Evolutionary conservation across 2,113 vertebrate genomes (phyloP).

Genomic region (Beaufortia kweichowensis): DNA sequence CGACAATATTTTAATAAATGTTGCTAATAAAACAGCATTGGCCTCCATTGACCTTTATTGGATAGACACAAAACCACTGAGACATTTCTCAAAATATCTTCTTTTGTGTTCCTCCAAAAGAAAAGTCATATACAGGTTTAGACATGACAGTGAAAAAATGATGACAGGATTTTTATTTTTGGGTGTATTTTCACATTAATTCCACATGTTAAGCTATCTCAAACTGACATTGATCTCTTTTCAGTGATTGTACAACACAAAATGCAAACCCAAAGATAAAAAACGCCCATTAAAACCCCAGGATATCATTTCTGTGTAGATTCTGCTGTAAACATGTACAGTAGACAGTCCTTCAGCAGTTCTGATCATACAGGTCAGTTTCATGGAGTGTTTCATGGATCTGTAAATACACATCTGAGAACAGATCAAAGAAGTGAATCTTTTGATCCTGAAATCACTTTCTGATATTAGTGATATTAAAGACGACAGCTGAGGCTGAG

Average conservation of each 20-base stretch:
- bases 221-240: background rate
- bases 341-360: background rate
- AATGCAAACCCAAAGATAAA: background rate
- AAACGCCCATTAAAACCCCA: background rate
- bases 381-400: background rate
- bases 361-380: conserved; percentile 9
- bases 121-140: too few relatives aligned
- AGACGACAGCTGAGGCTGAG: conserved; percentile 1
- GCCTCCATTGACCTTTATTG: too few relatives aligned
- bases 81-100: too few relatives aligned
- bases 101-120: too few relatives aligned
- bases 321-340: background rate
- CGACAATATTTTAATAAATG: too few relatives aligned
- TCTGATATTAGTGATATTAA: conserved; percentile 5
- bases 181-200: too few relatives aligned
- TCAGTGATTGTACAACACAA: background rate
- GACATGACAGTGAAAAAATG: too few relatives aligned
- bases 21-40: too few relatives aligned
- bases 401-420: conserved; percentile 1
- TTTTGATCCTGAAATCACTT: background rate
- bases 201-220: too few relatives aligned
- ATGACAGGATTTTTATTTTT: too few relatives aligned
- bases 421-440: background rate
- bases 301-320: background rate
- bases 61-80: too few relatives aligned